Evolutionary conservation across 1,140 invertebrate species (phyloP).

Genomic region (Procambarus clarkii): DNA sequence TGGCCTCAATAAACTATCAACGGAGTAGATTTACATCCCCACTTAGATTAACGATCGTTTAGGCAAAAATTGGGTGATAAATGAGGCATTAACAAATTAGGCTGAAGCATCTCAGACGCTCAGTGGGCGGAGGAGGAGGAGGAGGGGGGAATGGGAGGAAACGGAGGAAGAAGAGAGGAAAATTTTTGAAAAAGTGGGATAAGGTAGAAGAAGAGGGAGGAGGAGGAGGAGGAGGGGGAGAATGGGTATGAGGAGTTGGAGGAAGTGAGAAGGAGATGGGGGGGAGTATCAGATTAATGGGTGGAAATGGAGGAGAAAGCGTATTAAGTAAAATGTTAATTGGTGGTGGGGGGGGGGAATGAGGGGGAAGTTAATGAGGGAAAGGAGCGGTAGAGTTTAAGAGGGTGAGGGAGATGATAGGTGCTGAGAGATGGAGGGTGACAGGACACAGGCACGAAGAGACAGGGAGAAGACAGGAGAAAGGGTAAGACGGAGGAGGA

Average conservation of each 20-base stretch:
- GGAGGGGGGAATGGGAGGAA: not conserved
- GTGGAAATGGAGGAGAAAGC: not conserved
- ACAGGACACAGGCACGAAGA: not conserved
- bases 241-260: not conserved
- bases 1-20: constrained; percentile 42
- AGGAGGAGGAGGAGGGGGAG: not conserved
- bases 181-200: too few relatives aligned
- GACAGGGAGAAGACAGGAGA: too few relatives aligned
- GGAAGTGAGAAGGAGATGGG: not conserved
- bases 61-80: constrained; percentile 31
- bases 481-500: too few relatives aligned
- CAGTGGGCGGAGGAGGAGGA: not conserved
- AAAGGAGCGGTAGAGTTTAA: not conserved
- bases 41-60: constrained; percentile 46
- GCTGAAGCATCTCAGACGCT: constrained; percentile 35
- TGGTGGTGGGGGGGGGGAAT: not conserved
- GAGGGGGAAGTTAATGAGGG: not conserved
- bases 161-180: not conserved
- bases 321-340: too few relatives aligned
- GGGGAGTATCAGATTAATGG: not conserved
- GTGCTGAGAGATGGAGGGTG: not conserved
- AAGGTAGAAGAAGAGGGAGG: not conserved
- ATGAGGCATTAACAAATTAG: constrained; percentile 46
- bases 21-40: constrained; percentile 43
- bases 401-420: not conserved